Base-by-base conservation (phyloP, 2,113 vertebrate species). In the Danionella cerebrum region DNA sequence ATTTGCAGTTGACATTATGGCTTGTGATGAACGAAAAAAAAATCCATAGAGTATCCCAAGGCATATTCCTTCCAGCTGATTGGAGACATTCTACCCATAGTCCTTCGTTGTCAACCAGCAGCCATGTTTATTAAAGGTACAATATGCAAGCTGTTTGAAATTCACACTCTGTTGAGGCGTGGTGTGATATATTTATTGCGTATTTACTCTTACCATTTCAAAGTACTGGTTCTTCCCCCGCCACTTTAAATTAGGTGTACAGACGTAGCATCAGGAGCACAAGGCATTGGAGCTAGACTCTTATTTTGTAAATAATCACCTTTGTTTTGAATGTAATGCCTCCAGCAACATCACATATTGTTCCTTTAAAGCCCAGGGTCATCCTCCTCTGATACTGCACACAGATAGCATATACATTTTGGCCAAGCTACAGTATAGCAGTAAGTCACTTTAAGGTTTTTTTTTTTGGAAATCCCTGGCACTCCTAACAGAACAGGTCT, bases 1-100 rank as follows among this genome's bases (percentile, higher is more conserved):
- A 73, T 76, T 33, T 44, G 75, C 80, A 80, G 78, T 79, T 82
- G 72, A 80, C 51, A 54, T 62, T 85, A 86, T 85, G 83, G 84
- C 84, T 86, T 84, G 81, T 76, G 79, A 77, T 82, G 77, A 80
- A 80, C 77, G 64, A 63, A 51, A 59, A 54, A 68, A 65, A 52
- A 65, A 68, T 69, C 21, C 70, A 60, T 45, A 74, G 69, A 74
- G 76, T 80, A 44, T 74, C 71, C 76, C 72, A 65, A 70, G 62
- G 69, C 68, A 67, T n/a, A 70, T 66, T 71, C 68, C 50, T 51
- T 42, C 6, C 8, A 51, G 36, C 47, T 48, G 12, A 31, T 72
- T 57, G 47, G 29, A 70, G 29, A 44, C 27, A 13, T 31, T 19
- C 36, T 72, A 22, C 7, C 14, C 6, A 25, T 10, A 5, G 16